Percentiles rank a stretch among this genome's conserved stretches.
Evolutionary conservation across 2,797 vertebrate genomes (phyloP).

Genomic region (Peromyscus melanophrys): DNA sequence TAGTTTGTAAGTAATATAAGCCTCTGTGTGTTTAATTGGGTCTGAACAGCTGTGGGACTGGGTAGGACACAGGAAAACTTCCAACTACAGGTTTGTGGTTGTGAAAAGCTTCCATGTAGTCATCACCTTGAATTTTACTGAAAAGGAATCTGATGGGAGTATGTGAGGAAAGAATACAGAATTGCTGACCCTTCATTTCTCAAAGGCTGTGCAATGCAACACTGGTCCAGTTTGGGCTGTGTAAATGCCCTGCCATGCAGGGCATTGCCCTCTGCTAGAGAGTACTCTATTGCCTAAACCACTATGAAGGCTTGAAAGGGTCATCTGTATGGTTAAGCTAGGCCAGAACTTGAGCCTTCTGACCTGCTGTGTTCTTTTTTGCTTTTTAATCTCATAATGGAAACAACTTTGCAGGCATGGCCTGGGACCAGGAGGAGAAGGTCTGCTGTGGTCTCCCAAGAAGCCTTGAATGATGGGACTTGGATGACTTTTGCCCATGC

Average conservation of each 20-base stretch:
- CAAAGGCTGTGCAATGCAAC: background rate
- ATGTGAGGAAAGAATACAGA: background rate
- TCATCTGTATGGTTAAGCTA: background rate
- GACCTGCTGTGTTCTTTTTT: background rate
- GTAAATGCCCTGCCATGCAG: background rate
- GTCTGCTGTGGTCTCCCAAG: background rate
- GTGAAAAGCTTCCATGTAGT: conserved; percentile 2
- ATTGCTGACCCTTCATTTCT: background rate
- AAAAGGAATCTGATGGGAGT: background rate
- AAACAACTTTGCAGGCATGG: background rate
- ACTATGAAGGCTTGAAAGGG: background rate
- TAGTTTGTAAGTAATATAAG: too few species aligned
- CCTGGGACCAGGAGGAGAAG: background rate
- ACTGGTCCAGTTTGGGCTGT: background rate
- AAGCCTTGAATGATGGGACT: background rate
- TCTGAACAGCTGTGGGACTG: too few species aligned
- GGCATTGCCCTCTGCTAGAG: background rate
- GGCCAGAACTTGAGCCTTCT: background rate
- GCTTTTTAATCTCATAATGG: conserved; percentile 1
- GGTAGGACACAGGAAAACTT: too few species aligned
- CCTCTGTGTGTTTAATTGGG: too few species aligned
- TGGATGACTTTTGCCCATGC: background rate
- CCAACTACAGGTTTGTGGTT: background rate
- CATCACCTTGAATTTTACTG: background rate
- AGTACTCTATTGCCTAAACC: background rate